These are phyloP conservation scores for Morpho achilles DNA, from an alignment of 2,888 invertebrate genomes.

Conservation along the genomic window DNA sequence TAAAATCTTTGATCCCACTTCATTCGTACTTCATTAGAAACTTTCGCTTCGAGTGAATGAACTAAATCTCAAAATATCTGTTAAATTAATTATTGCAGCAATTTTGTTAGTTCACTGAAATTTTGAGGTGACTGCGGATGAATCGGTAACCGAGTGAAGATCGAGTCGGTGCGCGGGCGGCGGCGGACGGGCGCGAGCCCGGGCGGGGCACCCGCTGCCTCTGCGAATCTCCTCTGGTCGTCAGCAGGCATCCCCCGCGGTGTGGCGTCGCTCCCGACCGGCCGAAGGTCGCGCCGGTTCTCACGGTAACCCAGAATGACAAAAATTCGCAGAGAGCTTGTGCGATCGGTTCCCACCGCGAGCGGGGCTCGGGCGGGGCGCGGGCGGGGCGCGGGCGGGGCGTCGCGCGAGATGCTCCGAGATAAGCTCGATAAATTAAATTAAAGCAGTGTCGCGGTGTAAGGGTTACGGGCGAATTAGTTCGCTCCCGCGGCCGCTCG, in stretches of 20 bases:
- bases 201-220: slow-evolving; percentile 4
- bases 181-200: slow-evolving; percentile 1
- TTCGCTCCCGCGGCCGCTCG: slow-evolving; percentile 47
- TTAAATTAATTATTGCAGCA: no score
- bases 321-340: slow-evolving; percentile 52
- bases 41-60: no score
- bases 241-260: slow-evolving; percentile 13
- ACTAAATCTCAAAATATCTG: no score
- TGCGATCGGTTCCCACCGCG: slow-evolving; percentile 61
- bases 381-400: slow-evolving; percentile 35
- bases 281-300: slow-evolving; percentile 37
- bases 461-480: slow-evolving; percentile 53
- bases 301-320: slow-evolving; percentile 56
- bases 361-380: slow-evolving; percentile 36
- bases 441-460: slow-evolving; percentile 52
- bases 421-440: slow-evolving; percentile 75
- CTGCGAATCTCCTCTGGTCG: slow-evolving; percentile 40
- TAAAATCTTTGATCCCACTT: no score
- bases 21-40: no score
- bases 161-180: slow-evolving; percentile 4
- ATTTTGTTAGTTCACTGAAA: neutral
- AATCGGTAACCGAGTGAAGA: slow-evolving; percentile 1
- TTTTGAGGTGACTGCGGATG: slow-evolving; percentile 11
- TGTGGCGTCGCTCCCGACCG: slow-evolving; percentile 10
- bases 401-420: slow-evolving; percentile 41